Evolutionary conservation across 2,113 vertebrate genomes (phyloP), one percentile per base, ranked within the genome.

Genomic region (Hippolais icterina): DNA sequence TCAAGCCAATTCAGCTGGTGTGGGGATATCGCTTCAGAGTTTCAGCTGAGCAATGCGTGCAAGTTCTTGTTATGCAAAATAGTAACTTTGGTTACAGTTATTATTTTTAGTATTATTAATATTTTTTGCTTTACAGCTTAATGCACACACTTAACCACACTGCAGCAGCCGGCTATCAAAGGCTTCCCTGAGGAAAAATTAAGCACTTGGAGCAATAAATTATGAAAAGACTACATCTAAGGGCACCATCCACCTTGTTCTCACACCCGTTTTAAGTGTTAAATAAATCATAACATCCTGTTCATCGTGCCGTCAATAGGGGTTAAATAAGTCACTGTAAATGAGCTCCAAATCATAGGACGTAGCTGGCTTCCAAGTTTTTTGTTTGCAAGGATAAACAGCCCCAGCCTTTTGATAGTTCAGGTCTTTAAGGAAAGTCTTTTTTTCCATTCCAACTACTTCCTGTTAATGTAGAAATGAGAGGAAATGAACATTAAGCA

Each of bases 211-310:
- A 91, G 97, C 97, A 98, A 98, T 98, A 98, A 98, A 98, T 98
- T 98, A 98, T 97, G 86, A 59, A 97, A 93, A 96, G 86, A 96
- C 97, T 98, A 98, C 96, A 92, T 98, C 97, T 98, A 97, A 98
- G 98, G 98, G 97, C 98, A 98, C 97, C 96, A 97, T 96, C 98
- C 98, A 98, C 98, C 98, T 99, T 98, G 98, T 98, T 98, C 96
- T 97, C 97, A 97, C 93, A 96, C 97, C 97, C 97, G 97, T 98
- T 98, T 98, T 96, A 96, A 97, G 98, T 95, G 96, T 98, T 98
- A 98, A 98, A 98, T 98, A 98, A 98, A 98, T 98, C 98, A 98
- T 98, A 98, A 98, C 98, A 98, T 98, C 98, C 98, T 98, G 98
- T 98, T 98, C 98, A 97, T 97, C 97, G 94, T 97, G 97, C 98